Evolutionary conservation across 1,140 invertebrate genomes (phyloP), one percentile per base, ranked within the genome.

Genomic region (Zaprionus vittiger): DNA sequence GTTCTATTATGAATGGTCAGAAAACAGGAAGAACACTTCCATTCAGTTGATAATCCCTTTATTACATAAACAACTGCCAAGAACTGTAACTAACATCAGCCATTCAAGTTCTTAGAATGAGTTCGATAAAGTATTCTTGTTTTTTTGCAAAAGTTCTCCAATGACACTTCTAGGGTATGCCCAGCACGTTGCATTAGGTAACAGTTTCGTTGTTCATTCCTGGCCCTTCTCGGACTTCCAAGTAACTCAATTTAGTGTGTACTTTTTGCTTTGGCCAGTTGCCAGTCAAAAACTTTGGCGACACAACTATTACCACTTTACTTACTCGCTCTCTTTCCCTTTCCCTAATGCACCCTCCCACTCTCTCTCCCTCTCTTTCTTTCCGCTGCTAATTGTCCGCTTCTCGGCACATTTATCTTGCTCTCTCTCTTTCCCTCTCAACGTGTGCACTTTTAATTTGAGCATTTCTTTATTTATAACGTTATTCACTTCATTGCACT

Each of bases 401-500:
- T 80, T 49, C 59, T 65, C 72, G 65, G 74, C 76, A 72, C 85
- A 89, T 87, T 89, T 80, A 84, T 87, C 74, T 73, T 81, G 54
- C 62, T 74, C 20, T 47, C 44, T 31, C 55, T 52, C 41, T 44
- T 49, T 47, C 17, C 41, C 44, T 15, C 47, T 28, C 31, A 24
- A 63, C 72, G 60, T 69, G 72, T 65, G 68, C 76, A 70, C 71
- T 90, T 82, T 87, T 90, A 89, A 89, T 87, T 90, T 85, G 69
- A 73, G 65, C 65, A 64, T 85, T 82, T 85, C 80, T 85, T 89
- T 87, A 83, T 84, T 85, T 89, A 84, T 89, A 90, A 81, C 86
- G 79, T 80, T 91, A 77, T 82, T 68, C 85, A 77, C 81, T 85
- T 89, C 82, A 85, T 85, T 82, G 79, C 76, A 81, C 73, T 71